A percentile compares a stretch with the other conserved stretches of the same genome.
phyloP scores from a whole-genome alignment of 2,888 invertebrate species.

The Malachius bipustulatus region DNA sequence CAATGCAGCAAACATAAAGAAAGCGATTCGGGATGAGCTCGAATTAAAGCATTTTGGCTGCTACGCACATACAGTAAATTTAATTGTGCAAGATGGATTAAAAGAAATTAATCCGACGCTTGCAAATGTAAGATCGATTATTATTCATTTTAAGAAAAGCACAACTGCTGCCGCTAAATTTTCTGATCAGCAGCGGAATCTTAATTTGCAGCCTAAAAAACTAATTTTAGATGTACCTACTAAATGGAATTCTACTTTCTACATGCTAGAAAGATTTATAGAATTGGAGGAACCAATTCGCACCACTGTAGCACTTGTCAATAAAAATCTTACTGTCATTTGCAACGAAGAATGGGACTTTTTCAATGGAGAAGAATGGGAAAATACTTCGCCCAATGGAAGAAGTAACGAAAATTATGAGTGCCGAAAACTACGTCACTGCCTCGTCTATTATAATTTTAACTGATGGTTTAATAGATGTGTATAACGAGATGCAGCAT shows the following conservation, averaged over 20 bases:
- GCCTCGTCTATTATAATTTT: slow-evolving; percentile 13
- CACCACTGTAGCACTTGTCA: not conserved
- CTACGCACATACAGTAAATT: slow-evolving; percentile 22
- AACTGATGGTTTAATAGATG: slow-evolving; percentile 3
- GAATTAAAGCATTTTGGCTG: slow-evolving; percentile 20
- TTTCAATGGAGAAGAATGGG: slow-evolving; percentile 9
- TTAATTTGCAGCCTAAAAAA: slow-evolving; percentile 10
- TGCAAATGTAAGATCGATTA: not conserved
- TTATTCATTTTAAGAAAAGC: not conserved
- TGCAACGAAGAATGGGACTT: slow-evolving; percentile 21
- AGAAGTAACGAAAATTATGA: slow-evolving; percentile 15
- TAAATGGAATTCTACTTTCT: slow-evolving; percentile 4
- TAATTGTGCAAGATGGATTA: slow-evolving; percentile 16
- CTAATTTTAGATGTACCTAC: slow-evolving; percentile 8
- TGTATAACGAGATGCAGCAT: slow-evolving; percentile 12
- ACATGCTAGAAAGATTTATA: slow-evolving; percentile 2
- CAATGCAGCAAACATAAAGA: slow-evolving; percentile 24
- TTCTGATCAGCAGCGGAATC: not conserved
- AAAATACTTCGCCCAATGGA: slow-evolving; percentile 15
- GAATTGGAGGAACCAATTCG: not conserved
- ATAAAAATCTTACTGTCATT: not conserved
- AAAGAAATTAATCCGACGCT: slow-evolving; percentile 7
- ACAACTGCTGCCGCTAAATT: not conserved
- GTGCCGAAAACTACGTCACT: slow-evolving; percentile 19
- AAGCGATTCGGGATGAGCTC: slow-evolving; percentile 17